A percentile compares a stretch with the other conserved stretches of the same genome.
Conservation (phyloP, 2,113 vertebrate species). For the Odocoileus hemionus region DNA sequence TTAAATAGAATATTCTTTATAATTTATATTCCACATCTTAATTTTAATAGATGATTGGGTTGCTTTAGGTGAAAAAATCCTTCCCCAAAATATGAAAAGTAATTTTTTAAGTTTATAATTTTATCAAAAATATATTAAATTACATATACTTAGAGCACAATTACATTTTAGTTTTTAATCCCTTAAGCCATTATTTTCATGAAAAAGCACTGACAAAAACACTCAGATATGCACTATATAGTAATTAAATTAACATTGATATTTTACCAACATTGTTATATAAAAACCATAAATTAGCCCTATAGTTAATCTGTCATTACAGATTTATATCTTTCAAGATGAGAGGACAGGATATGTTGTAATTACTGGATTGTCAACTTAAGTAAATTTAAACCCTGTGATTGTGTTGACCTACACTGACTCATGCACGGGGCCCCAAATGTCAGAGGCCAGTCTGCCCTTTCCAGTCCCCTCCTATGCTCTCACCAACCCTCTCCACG, state of each 20-base stretch:
- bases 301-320: not conserved
- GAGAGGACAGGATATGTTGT: not conserved
- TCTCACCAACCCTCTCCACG: not conserved
- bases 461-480: not conserved
- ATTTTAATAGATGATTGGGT: not conserved
- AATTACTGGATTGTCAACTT: not conserved
- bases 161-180: constrained; percentile 5
- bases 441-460: not conserved
- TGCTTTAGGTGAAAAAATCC: not conserved
- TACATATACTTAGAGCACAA: not conserved
- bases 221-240: not conserved
- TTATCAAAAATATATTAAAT: constrained; percentile 12
- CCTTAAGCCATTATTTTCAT: not conserved
- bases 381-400: not conserved
- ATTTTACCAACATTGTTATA: not conserved
- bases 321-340: not conserved
- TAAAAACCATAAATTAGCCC: not conserved
- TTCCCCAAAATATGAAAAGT: not conserved
- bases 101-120: not conserved
- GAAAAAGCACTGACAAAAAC: not conserved
- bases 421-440: not conserved
- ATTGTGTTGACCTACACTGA: not conserved
- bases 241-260: not conserved
- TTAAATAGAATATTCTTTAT: not conserved
- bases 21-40: not conserved